Percentiles rank a stretch among this genome's conserved stretches.
Conservation (phyloP, 2,797 vertebrate genomes). For the Typhlichthys eigenmanni region DNA sequence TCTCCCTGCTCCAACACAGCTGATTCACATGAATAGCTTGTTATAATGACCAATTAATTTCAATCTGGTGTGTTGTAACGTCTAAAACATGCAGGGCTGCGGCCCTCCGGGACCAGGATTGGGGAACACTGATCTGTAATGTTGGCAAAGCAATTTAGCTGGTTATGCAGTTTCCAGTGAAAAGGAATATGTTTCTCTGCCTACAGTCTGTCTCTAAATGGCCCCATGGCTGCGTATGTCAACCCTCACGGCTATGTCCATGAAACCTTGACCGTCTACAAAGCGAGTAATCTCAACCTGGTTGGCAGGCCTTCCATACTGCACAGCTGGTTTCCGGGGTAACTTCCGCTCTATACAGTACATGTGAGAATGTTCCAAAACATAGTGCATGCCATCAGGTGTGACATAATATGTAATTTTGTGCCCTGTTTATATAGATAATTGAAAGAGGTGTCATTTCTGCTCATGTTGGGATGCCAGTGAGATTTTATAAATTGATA, state of each 20-base stretch:
- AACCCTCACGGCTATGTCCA: constrained; percentile 97
- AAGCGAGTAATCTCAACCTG: constrained; percentile 91
- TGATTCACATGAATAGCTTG: too few species aligned
- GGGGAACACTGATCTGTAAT: background rate
- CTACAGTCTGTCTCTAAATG: constrained; percentile 89
- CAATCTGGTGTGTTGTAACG: too few species aligned
- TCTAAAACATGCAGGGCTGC: too few species aligned
- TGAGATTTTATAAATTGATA: background rate
- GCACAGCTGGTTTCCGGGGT: constrained; percentile 99
- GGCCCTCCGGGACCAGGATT: too few species aligned
- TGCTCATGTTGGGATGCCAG: background rate
- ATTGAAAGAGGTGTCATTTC: background rate
- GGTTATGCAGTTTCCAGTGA: background rate
- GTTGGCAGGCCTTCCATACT: constrained; percentile 89
- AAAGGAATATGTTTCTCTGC: constrained; percentile 2
- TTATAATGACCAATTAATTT: too few species aligned
- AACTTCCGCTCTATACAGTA: constrained; percentile 48
- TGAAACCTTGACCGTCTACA: constrained; percentile 95
- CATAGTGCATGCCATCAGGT: too few species aligned
- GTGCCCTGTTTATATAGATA: background rate
- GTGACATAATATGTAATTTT: too few species aligned
- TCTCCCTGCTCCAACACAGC: too few species aligned
- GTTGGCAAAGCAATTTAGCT: too few species aligned
- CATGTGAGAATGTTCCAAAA: too few species aligned
- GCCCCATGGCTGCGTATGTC: constrained; percentile 98